phyloP scores from a whole-genome alignment of 1,140 invertebrate species.

The Trypoxylus dichotomus region DNA sequence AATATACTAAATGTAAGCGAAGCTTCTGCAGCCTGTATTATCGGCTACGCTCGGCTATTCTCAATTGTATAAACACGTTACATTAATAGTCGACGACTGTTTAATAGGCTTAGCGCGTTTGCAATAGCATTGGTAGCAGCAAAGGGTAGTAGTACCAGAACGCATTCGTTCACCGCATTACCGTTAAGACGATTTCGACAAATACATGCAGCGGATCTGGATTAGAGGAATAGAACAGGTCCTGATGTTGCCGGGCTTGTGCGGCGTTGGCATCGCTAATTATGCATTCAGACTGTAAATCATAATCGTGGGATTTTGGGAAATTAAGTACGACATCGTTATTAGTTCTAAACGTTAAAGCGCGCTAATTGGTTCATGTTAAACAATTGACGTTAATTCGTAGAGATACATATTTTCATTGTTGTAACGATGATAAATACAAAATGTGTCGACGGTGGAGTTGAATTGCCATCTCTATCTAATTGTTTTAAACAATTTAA shows the following conservation, averaged over 20 bases:
- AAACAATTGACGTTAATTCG: too few species aligned
- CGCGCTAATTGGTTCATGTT: too few species aligned
- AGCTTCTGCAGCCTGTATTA: too few species aligned
- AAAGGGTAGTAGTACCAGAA: conserved; percentile 8
- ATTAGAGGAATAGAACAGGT: neutral
- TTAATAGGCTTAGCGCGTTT: conserved; percentile 15
- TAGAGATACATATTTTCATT: too few species aligned
- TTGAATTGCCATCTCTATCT: too few species aligned
- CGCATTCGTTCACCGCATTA: neutral
- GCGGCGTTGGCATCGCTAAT: neutral
- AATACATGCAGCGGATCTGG: conserved; percentile 6
- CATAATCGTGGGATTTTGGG: neutral
- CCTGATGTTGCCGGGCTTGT: neutral
- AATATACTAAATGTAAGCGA: too few species aligned
- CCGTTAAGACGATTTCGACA: conserved; percentile 18
- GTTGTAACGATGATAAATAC: too few species aligned
- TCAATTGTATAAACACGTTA: conserved; percentile 10
- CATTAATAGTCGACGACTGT: conserved; percentile 10
- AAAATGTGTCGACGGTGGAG: too few species aligned
- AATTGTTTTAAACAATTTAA: too few species aligned
- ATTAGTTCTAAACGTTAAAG: neutral
- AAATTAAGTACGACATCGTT: neutral
- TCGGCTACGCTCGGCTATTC: neutral
- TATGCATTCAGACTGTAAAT: conserved; percentile 2
- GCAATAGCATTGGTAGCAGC: neutral